These are phyloP conservation scores for Megaceryle alcyon DNA, from an alignment of 2,797 vertebrate genomes.

Conservation along the genomic window DNA sequence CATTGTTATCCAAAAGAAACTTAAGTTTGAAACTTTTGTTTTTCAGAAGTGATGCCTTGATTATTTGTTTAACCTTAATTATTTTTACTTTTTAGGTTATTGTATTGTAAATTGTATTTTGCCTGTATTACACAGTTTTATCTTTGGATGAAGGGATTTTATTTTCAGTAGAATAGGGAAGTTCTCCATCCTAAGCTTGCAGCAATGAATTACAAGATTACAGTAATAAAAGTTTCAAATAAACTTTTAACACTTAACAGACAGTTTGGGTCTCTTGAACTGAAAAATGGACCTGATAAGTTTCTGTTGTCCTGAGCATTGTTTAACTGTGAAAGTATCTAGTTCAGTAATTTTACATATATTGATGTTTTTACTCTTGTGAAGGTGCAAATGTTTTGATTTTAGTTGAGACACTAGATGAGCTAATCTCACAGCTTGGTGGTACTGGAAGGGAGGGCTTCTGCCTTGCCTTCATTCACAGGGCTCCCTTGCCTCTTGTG, in stretches of 20 bases:
- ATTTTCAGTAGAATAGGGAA: neutral
- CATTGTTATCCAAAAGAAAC: neutral
- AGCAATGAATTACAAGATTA: neutral
- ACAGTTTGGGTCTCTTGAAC: neutral
- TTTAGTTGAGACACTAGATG: neutral
- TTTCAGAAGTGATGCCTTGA: neutral
- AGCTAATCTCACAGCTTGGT: neutral
- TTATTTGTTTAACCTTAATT: too few relatives aligned
- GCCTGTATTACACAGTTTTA: neutral
- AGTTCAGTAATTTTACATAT: neutral
- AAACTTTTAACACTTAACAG: neutral
- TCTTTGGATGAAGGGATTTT: neutral
- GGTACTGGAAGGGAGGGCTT: neutral
- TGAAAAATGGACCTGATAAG: neutral
- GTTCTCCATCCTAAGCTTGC: neutral
- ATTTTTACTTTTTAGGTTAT: neutral
- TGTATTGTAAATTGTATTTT: neutral
- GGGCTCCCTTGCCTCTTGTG: neutral
- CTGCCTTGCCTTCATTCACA: neutral
- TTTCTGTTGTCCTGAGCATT: neutral
- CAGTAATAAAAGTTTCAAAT: neutral
- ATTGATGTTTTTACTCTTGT: neutral
- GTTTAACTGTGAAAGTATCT: neutral
- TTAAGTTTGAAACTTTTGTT: neutral
- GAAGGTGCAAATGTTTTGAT: neutral